phyloP scores from a whole-genome alignment of 2,888 invertebrate genomes.

The Dasypolia templi region DNA sequence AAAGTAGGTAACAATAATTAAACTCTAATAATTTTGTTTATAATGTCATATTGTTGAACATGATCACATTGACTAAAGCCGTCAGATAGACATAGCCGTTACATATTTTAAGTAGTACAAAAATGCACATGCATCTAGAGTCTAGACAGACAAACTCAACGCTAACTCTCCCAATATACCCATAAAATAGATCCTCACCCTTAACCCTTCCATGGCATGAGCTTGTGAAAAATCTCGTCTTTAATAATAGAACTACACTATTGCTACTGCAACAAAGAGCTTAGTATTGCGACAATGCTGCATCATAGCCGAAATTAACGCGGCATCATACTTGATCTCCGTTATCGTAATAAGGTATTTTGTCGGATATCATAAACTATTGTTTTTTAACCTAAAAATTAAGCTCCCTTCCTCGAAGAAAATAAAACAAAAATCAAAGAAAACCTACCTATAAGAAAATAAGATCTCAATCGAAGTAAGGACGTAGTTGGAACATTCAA shows the following conservation, averaged over 20 bases:
- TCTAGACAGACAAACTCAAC: not conserved
- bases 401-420: slow-evolving; percentile 1
- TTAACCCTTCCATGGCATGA: not conserved
- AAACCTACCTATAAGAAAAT: slow-evolving; percentile 50
- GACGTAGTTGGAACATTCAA: slow-evolving; percentile 61
- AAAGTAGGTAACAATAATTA: not conserved
- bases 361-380: slow-evolving; percentile 19
- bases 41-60: not conserved
- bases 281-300: too few species aligned
- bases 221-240: too few species aligned
- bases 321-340: not conserved
- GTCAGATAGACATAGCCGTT: not conserved
- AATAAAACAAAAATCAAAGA: slow-evolving; percentile 34
- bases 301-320: too few species aligned
- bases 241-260: too few species aligned
- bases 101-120: not conserved
- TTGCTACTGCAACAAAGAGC: too few species aligned
- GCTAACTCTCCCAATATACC: not conserved
- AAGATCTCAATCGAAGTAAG: slow-evolving; percentile 56
- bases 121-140: not conserved
- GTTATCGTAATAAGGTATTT: slow-evolving; percentile 16
- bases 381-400: slow-evolving; percentile 23
- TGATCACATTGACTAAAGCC: not conserved
- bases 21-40: not conserved
- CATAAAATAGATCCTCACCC: not conserved